phyloP scores from a whole-genome alignment of 2,113 vertebrate genomes.

The Puntigrus tetrazona region DNA sequence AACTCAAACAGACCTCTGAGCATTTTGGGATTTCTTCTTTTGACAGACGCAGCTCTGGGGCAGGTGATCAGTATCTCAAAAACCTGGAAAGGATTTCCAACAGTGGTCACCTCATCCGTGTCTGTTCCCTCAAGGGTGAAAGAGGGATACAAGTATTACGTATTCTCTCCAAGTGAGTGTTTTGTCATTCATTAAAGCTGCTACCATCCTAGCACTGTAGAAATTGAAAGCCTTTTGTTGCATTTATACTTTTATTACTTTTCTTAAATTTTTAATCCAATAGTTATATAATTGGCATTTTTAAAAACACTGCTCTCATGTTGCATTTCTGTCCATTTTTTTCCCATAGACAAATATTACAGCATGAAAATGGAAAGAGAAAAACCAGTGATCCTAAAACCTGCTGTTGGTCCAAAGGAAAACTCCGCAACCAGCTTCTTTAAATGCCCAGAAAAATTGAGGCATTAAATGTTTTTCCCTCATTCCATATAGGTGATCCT shows the following conservation, averaged over 20 bases:
- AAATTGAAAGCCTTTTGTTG: no score
- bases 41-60: constrained; percentile 61
- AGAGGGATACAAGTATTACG: constrained; percentile 86
- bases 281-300: neutral
- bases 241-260: no score
- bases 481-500: no score
- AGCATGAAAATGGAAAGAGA: constrained; percentile 78
- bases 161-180: constrained; percentile 87
- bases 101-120: constrained; percentile 81
- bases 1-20: neutral
- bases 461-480: neutral
- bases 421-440: constrained; percentile 82
- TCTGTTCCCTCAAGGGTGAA: constrained; percentile 81
- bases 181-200: neutral
- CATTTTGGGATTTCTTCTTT: neutral
- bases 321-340: neutral
- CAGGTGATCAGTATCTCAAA: constrained; percentile 72
- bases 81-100: constrained; percentile 86
- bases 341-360: constrained; percentile 85
- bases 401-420: constrained; percentile 68
- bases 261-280: neutral
- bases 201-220: neutral
- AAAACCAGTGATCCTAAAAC: constrained; percentile 68
- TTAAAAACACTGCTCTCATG: neutral
- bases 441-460: constrained; percentile 76